These are phyloP conservation scores for Cosmopolites sordidus DNA, from an alignment of 2,888 invertebrate genomes.

Conservation along the genomic window DNA sequence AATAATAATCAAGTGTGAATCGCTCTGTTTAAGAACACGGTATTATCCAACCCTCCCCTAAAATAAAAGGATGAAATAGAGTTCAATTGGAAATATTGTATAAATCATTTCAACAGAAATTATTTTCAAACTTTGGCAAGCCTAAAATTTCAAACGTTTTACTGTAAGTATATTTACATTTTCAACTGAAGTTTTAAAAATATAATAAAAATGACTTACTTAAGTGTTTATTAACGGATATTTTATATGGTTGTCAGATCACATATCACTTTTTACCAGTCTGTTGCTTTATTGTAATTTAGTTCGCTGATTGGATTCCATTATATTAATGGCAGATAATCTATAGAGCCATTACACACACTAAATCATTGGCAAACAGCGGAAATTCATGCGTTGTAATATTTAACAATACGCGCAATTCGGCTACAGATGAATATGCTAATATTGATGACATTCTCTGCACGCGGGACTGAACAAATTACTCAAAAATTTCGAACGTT, in stretches of 20 bases:
- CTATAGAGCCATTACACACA: background rate
- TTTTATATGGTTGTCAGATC: background rate
- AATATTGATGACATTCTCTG: constrained; percentile 1
- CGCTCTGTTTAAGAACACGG: too few species aligned
- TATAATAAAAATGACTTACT: too few species aligned
- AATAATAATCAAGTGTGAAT: too few species aligned
- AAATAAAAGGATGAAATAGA: too few species aligned
- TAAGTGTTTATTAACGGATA: background rate
- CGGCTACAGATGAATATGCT: constrained; percentile 1
- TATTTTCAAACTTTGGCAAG: too few species aligned
- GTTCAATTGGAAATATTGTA: too few species aligned
- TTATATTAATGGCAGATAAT: constrained; percentile 2
- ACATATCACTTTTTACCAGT: background rate
- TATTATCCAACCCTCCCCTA: too few species aligned
- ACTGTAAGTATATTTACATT: too few species aligned
- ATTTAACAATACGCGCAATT: constrained; percentile 1
- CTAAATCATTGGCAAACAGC: constrained; percentile 1
- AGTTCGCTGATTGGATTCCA: background rate
- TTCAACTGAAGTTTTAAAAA: too few species aligned
- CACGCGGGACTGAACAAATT: background rate
- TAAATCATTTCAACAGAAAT: too few species aligned
- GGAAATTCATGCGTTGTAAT: constrained; percentile 1
- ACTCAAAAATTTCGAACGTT: too few species aligned
- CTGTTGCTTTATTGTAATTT: background rate
- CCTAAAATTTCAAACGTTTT: too few species aligned